Evolutionary conservation across 2,888 invertebrate genomes (phyloP), one percentile per base, ranked within the genome.

Genomic region (Megalurothrips usitatus): DNA sequence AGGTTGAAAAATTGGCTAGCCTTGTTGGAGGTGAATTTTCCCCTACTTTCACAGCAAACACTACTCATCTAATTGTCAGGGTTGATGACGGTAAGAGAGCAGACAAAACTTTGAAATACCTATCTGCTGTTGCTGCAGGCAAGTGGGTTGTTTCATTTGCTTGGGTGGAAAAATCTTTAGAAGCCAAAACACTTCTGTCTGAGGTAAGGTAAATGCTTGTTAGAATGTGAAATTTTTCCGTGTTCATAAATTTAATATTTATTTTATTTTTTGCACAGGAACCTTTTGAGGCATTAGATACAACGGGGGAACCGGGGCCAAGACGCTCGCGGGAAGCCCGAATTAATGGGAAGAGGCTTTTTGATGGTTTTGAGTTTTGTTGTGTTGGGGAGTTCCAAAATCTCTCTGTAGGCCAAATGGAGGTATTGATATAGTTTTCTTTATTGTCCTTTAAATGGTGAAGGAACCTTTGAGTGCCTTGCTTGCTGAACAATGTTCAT

Each of bases 271-370:
- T 12, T 58, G 58, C 43, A 6, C 78, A 81, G 81, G 79, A 52
- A 9, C 9, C 23, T 2, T 81, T 26, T 49, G 48, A 78, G n/a
- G 52, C 49, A 6, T 52, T 81, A 58, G 78, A 81, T 49, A 26
- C 78, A 4, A 52, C 78, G 1, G 81, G 81, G 47, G 81, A 81
- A 49, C 81, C 81, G 10, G 81, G 81, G 17, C 81, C 81, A 4
- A 17, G 9, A 10, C n/a, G 81, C 6, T 81, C 78, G 34, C 48
- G 79, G 49, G 17, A 75, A 23, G 26, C 68, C 11, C 68, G 68
- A n/a, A n/a, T 26, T 12, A 11, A n/a, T 10, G 26, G 12, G 26
- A 23, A 75, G 12, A 75, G 26, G 23, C 26, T 75, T 23, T 75
- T 75, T 26, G 26, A 26, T 23, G 68, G 68, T 9, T 75, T 75